These are phyloP conservation scores for Stylophora pistillata DNA, from an alignment of 64 coral and sea anemone genomes.

Conservation along the genomic window DNA sequence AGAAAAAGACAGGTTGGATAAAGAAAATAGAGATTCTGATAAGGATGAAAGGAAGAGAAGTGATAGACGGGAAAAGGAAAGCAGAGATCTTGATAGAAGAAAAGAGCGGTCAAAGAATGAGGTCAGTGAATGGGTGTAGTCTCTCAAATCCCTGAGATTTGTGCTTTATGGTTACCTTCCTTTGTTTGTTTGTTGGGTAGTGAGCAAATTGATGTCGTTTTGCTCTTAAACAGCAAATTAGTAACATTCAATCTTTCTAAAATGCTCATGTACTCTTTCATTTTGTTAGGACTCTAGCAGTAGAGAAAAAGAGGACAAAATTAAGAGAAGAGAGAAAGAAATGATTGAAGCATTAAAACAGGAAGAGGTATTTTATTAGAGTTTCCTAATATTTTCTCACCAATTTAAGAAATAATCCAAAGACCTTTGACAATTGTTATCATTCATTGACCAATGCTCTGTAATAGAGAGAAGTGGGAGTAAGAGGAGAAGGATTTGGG, in stretches of 20 bases:
- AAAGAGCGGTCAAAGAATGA: conserved; percentile 15
- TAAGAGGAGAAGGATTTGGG: no score
- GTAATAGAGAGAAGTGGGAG: no score
- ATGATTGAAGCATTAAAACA: conserved; percentile 46
- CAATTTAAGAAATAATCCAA: neutral
- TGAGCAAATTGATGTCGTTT: no score
- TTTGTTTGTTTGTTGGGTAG: neutral
- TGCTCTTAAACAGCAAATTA: no score
- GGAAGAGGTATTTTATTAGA: conserved; percentile 59
- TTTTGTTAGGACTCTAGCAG: neutral
- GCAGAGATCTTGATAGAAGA: conserved; percentile 22
- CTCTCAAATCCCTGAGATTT: no score
- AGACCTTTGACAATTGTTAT: neutral
- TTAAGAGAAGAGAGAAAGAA: conserved; percentile 52
- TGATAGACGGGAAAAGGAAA: conserved; percentile 32
- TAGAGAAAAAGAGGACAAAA: conserved; percentile 48
- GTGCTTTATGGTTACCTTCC: neutral
- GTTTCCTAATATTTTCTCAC: neutral
- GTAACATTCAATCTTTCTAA: neutral
- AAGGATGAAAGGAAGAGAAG: conserved; percentile 43
- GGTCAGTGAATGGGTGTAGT: neutral
- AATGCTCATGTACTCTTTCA: neutral
- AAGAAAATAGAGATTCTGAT: conserved; percentile 7
- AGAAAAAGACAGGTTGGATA: conserved; percentile 17
- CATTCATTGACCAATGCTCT: no score